Conservation (phyloP, 1,140 invertebrate species). For the Trissolcus basalis region DNA sequence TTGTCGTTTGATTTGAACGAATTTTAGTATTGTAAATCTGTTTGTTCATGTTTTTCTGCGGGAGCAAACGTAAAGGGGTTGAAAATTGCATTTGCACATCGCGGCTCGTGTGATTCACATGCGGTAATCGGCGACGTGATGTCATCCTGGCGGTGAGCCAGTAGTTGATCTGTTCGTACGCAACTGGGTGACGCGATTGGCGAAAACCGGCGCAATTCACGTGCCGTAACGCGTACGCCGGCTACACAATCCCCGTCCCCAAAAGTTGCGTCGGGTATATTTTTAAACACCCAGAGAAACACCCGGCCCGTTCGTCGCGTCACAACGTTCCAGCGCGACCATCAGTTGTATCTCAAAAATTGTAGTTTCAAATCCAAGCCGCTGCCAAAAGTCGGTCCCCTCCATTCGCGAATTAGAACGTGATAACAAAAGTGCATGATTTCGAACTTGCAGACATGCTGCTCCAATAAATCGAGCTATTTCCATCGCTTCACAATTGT, state of each 20-base stretch:
- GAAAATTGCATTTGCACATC: neutral
- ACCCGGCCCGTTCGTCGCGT: conserved; percentile 1
- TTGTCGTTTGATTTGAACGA: too few species aligned
- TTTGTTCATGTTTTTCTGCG: too few species aligned
- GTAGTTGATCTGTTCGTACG: conserved; percentile 11
- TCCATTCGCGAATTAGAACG: too few species aligned
- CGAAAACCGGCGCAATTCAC: conserved; percentile 42
- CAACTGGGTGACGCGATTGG: conserved; percentile 43
- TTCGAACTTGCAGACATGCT: too few species aligned
- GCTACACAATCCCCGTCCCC: conserved; percentile 20
- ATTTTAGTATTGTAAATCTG: too few species aligned
- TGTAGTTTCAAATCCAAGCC: neutral
- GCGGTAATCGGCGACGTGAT: conserved; percentile 17
- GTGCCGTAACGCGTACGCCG: conserved; percentile 24
- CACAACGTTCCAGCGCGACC: neutral
- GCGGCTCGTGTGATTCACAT: conserved; percentile 22
- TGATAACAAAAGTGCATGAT: too few species aligned
- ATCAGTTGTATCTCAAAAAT: neutral
- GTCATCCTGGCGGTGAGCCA: conserved; percentile 42
- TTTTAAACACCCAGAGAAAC: conserved; percentile 36
- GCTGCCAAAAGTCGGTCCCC: too few species aligned
- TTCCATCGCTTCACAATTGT: too few species aligned
- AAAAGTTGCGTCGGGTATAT: conserved; percentile 35
- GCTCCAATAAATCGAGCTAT: too few species aligned
- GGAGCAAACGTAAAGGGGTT: too few species aligned